Percentiles rank a stretch among this genome's conserved stretches.
phyloP scores from a whole-genome alignment of 2,888 invertebrate genomes.

The Mechanitis mazaeus region DNA sequence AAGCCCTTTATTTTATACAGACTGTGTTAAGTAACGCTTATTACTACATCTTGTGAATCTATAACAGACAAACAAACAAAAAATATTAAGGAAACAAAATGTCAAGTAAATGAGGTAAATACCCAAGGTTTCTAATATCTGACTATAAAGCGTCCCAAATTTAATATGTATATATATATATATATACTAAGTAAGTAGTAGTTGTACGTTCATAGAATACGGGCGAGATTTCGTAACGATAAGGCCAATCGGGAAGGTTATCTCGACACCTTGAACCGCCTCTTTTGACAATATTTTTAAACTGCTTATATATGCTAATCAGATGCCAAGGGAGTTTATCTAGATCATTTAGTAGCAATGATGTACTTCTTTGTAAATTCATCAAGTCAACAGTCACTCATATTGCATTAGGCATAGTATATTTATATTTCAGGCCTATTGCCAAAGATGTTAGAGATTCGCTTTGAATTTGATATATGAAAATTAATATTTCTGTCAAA shows the following conservation, averaged over 20 bases:
- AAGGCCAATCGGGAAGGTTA: conserved; percentile 67
- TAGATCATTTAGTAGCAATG: conserved; percentile 31
- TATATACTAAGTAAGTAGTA: conserved; percentile 38
- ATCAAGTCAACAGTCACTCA: conserved; percentile 11
- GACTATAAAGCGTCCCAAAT: conserved; percentile 40
- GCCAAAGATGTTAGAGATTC: conserved; percentile 17
- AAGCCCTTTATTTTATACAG: no score
- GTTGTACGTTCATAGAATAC: conserved; percentile 41
- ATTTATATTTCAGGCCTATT: conserved; percentile 13
- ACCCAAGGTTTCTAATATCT: conserved; percentile 27
- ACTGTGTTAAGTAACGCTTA: no score
- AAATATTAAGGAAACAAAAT: conserved; percentile 28
- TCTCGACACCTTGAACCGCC: conserved; percentile 64
- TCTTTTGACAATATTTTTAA: conserved; percentile 56
- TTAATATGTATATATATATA: conserved; percentile 34
- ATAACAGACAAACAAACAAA: neutral
- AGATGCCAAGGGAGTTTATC: conserved; percentile 48
- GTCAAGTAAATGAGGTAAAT: conserved; percentile 24
- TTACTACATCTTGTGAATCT: no score
- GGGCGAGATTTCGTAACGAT: conserved; percentile 51
- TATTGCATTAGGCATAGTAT: conserved; percentile 1
- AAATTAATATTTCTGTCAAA: neutral
- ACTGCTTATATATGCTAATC: conserved; percentile 54
- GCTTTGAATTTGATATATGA: neutral
- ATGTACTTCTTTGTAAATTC: conserved; percentile 24